Evolutionary conservation across 1,140 invertebrate species (phyloP).

Genomic region (Apolygus lucorum): DNA sequence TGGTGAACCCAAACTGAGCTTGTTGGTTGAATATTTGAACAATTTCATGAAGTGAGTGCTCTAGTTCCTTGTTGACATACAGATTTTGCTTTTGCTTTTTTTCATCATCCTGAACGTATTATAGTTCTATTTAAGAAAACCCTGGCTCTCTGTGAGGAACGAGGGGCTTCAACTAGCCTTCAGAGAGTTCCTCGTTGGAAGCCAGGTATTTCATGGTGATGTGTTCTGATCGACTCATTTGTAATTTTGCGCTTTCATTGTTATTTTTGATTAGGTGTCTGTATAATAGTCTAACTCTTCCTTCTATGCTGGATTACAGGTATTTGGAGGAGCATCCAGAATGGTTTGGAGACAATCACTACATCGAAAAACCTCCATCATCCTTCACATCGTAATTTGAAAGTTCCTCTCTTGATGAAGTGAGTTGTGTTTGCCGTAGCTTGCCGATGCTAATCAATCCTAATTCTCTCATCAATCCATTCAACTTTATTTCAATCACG

Average conservation of each 20-base stretch:
- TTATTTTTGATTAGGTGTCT: neutral
- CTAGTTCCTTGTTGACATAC: neutral
- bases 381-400: too few species aligned
- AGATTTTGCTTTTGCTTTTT: neutral
- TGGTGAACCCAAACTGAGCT: neutral
- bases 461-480: too few species aligned
- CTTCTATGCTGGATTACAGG: too few species aligned
- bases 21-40: neutral
- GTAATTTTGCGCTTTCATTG: neutral
- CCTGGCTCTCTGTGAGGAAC: too few species aligned
- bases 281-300: too few species aligned
- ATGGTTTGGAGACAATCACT: neutral
- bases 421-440: too few species aligned
- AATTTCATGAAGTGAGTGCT: conserved; percentile 1
- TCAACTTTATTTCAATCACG: too few species aligned
- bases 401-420: too few species aligned
- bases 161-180: neutral
- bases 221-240: neutral
- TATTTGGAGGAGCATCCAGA: neutral
- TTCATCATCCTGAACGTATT: neutral
- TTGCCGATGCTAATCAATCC: too few species aligned
- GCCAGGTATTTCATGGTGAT: neutral
- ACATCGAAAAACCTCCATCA: conserved; percentile 1
- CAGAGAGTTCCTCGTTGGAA: neutral
- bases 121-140: too few species aligned